Evolutionary conservation across 64 coral and sea anemone genomes (phyloP), one percentile per base, ranked within the genome.

Genomic region (Stichodactyla helianthus): DNA sequence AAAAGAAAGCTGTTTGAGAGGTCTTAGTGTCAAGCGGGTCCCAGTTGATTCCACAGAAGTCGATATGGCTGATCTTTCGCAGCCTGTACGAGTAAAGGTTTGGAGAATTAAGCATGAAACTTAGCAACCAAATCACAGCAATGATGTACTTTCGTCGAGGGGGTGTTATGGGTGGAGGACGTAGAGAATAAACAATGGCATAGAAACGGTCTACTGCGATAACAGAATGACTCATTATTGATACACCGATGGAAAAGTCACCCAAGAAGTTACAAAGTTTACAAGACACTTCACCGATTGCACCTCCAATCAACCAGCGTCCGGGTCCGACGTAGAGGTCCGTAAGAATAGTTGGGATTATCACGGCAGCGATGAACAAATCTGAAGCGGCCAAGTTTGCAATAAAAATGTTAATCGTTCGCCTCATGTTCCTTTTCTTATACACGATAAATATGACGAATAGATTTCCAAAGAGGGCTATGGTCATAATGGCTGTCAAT

Each of bases 341-440:
- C 18, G 81, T 27, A 19, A 94, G 62, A 11, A 90, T 27, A 7
- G 89, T 85, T 56, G 93, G 89, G 25, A 88, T 85, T 14, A 83
- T 53, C 27, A 94, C 77, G 4, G 87, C 71, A 0, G 78, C 84
- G 1, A 83, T 82, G 15, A 94, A 59, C 25, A 94, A 10, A 51
- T 90, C 92, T 77, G 92, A 94, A 0, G 88, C 84, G 10, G 92
- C 92, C 92, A 93, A 89, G 51, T 89, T 93, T 20, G 88, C 83
- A 17, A 93, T 87, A 20, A 93, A 87, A 12, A 84, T 82, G 77
- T 90, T 87, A 16, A 87, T 54, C 5, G 84, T 51, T 16, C 65
- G 67, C n/a, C 81, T 82, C 81, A 94, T 89, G 23, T 86, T 89
- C 54, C 13, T 77, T 6, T 25, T 77, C 22, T 44, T 77, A n/a